Evolutionary conservation across 2,888 invertebrate species (phyloP).

Genomic region (Mesorhabditis spiculigera): DNA sequence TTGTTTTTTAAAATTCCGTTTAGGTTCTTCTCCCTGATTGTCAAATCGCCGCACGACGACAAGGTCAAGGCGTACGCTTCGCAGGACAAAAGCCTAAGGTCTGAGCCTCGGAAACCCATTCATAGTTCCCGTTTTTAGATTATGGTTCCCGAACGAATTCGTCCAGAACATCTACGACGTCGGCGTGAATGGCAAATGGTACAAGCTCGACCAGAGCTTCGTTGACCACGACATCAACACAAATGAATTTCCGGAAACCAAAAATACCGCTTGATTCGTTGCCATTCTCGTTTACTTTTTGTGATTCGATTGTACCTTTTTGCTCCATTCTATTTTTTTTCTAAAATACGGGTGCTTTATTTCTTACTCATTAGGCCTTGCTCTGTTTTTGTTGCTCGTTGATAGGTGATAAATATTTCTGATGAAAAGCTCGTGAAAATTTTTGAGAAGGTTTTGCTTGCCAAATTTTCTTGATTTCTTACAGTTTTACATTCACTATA

Average conservation of each 20-base stretch:
- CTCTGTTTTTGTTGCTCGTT: not conserved
- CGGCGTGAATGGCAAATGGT: constrained; percentile 45
- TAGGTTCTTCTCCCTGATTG: constrained; percentile 41
- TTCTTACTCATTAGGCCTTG: not conserved
- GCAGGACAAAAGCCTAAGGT: not conserved
- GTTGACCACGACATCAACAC: constrained; percentile 40
- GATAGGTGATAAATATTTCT: not conserved
- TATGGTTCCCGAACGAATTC: constrained; percentile 42
- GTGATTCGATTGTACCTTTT: not conserved
- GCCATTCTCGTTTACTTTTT: not conserved
- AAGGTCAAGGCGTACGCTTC: constrained; percentile 25
- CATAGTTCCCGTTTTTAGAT: constrained; percentile 15
- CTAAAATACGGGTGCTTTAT: not conserved
- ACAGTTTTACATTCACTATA: too few relatives aligned
- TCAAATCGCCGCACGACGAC: constrained; percentile 35
- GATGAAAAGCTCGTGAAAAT: not conserved
- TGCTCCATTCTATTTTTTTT: not conserved
- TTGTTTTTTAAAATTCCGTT: not conserved
- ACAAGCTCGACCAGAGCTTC: constrained; percentile 34
- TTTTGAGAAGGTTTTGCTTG: not conserved
- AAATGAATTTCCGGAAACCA: constrained; percentile 17
- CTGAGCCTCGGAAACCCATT: not conserved
- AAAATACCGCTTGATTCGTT: not conserved
- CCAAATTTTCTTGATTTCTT: too few relatives aligned
- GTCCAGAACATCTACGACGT: constrained; percentile 45